These are phyloP conservation scores for Diploptera punctata DNA, from an alignment of 2,888 invertebrate species.

Conservation along the genomic window DNA sequence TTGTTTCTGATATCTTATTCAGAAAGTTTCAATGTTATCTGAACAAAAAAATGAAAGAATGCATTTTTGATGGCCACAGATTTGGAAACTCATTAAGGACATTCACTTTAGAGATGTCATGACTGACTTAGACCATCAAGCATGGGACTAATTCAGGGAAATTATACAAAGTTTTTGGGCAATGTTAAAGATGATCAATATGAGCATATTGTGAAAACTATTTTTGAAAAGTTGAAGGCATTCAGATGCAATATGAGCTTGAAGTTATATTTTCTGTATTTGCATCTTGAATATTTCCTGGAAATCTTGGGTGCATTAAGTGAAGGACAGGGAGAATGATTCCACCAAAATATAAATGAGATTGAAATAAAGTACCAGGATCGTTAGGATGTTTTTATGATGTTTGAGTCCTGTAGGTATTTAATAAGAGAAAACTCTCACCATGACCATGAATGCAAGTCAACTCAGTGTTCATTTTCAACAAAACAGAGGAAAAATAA, in stretches of 20 bases:
- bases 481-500: not conserved
- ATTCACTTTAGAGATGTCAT: slow-evolving; percentile 3
- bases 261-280: too few species aligned
- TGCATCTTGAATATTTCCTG: slow-evolving; percentile 51
- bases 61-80: not conserved
- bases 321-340: slow-evolving; percentile 52
- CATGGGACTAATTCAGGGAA: too few species aligned
- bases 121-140: slow-evolving; percentile 31
- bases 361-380: slow-evolving; percentile 51
- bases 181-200: slow-evolving; percentile 9
- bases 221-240: slow-evolving; percentile 33
- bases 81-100: slow-evolving; percentile 1
- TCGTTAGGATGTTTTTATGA: too few species aligned
- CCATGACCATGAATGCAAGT: not conserved
- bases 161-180: slow-evolving; percentile 35
- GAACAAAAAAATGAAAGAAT: not conserved
- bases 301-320: slow-evolving; percentile 50
- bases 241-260: slow-evolving; percentile 49
- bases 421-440: slow-evolving; percentile 30
- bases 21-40: not conserved
- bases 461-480: not conserved
- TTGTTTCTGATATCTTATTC: not conserved
- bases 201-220: not conserved
- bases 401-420: slow-evolving; percentile 51
- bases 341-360: slow-evolving; percentile 51